Base-by-base conservation (phyloP, 1,140 invertebrate genomes). In the Physella acuta region DNA sequence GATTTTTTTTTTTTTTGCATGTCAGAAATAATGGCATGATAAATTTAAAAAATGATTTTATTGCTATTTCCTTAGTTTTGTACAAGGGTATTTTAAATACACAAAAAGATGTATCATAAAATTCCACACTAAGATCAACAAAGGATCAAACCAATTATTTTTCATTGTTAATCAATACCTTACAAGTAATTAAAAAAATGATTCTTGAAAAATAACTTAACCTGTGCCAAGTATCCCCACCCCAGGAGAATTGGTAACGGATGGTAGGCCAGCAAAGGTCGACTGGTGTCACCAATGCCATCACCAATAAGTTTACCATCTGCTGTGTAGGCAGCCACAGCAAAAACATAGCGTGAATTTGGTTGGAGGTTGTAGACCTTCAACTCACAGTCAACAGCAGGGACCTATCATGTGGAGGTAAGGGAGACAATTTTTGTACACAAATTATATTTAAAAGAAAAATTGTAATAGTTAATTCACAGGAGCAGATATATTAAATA, bases 261-360 rank as follows among this genome's bases (percentile, higher is more conserved):
- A 61, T 82, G 79, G 2, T 78, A 79, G 11, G 83, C 84, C 39
- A 85, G 72, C 30, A 85, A 78, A 20, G 84, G 81, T 69, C 78
- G 78, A 20, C 79, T 81, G 30, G 80, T 83, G 34, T 84, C 80
- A 51, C 84, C 84, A n/a, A 85, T 72, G 11, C 74, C 63, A 26
- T 78, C 79, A 11, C 83, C 83, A 39, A 85, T 84, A 31, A 85
- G 67, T 58, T 81, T 77, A 34, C 84, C 84, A 31, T 84, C 79
- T 11, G 70, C 64, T 14, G 81, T 82, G 71, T 85, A 85, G 14
- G 84, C 84, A 64, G 79, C 83, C 17, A 85, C 79, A 55, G 83
- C 84, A 79, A 85, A 85, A 5, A 85, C 72, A 67, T 85, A 85
- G 33, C 77, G 73, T 69, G 83, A 76, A 65, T 84, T 77, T 16